A percentile compares a stretch with the other conserved stretches of the same genome.
Conservation (phyloP, 1,140 invertebrate species). For the Anadara kagoshimensis region DNA sequence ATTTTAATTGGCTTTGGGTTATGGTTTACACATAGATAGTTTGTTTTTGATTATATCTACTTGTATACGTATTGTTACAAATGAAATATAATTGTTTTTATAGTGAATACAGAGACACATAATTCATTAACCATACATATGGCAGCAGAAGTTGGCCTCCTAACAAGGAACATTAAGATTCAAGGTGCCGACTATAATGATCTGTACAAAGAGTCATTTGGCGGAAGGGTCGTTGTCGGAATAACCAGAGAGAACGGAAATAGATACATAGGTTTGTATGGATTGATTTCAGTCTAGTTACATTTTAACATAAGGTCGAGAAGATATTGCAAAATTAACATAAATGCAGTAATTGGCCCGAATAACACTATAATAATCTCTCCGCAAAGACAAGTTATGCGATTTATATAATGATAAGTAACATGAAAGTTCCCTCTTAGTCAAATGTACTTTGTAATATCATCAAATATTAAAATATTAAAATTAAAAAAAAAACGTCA, state of each 20-base stretch:
- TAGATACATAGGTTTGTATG: slow-evolving; percentile 24
- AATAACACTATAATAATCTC: too few relatives aligned
- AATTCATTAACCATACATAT: slow-evolving; percentile 35
- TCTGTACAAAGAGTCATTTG: slow-evolving; percentile 56
- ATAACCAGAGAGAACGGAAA: neutral
- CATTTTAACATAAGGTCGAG: too few relatives aligned
- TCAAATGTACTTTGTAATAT: too few relatives aligned
- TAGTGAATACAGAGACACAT: slow-evolving; percentile 46
- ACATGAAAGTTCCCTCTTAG: too few relatives aligned
- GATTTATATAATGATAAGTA: neutral
- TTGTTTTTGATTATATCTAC: too few relatives aligned
- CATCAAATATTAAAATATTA: too few relatives aligned
- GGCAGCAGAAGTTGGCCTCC: slow-evolving; percentile 61
- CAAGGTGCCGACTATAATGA: slow-evolving; percentile 56
- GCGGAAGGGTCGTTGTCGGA: slow-evolving; percentile 57
- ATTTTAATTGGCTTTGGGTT: too few relatives aligned
- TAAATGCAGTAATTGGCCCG: too few relatives aligned
- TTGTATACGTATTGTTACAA: neutral
- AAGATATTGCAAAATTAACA: too few relatives aligned
- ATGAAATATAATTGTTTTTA: slow-evolving; percentile 27
- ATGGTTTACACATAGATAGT: too few relatives aligned
- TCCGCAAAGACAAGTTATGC: neutral
- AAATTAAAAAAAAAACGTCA: neutral
- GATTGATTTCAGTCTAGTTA: too few relatives aligned
- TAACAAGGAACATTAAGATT: slow-evolving; percentile 64